These are phyloP conservation scores for Gyrodactylus salaris DNA, from an alignment of 1,140 invertebrate species.

Conservation along the genomic window DNA sequence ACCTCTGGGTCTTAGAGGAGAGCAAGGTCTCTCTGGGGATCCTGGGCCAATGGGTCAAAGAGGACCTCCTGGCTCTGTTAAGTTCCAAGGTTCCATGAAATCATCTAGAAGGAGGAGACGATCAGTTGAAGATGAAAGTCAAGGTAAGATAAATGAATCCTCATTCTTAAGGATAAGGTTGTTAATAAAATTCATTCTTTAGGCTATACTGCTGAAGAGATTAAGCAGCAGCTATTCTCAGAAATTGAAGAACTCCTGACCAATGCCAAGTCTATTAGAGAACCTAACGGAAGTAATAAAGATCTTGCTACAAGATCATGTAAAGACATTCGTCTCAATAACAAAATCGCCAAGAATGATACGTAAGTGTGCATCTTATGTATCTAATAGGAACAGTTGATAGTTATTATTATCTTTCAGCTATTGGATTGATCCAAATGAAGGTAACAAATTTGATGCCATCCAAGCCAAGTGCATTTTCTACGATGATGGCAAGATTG, in stretches of 20 bases:
- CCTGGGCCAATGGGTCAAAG: background rate
- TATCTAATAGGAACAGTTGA: background rate
- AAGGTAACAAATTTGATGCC: background rate
- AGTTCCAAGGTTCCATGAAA: background rate
- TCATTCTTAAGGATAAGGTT: too few relatives aligned
- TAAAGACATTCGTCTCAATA: background rate
- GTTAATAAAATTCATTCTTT: background rate
- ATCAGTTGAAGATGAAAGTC: background rate
- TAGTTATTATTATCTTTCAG: background rate
- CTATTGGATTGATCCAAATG: constrained; percentile 5
- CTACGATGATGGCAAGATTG: background rate
- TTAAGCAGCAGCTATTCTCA: background rate
- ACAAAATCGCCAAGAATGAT: background rate
- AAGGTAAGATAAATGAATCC: background rate
- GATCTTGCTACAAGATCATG: background rate
- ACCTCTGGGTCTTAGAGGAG: background rate
- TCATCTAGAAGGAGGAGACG: background rate
- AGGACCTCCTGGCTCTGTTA: background rate
- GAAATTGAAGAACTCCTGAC: background rate
- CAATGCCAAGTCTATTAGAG: background rate
- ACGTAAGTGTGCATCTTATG: background rate
- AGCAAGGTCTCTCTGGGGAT: constrained; percentile 1
- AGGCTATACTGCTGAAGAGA: background rate
- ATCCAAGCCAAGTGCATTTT: constrained; percentile 2
- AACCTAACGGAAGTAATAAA: background rate